These are phyloP conservation scores for Petrolisthes manimaculis DNA, from an alignment of 2,888 invertebrate species.

Conservation along the genomic window DNA sequence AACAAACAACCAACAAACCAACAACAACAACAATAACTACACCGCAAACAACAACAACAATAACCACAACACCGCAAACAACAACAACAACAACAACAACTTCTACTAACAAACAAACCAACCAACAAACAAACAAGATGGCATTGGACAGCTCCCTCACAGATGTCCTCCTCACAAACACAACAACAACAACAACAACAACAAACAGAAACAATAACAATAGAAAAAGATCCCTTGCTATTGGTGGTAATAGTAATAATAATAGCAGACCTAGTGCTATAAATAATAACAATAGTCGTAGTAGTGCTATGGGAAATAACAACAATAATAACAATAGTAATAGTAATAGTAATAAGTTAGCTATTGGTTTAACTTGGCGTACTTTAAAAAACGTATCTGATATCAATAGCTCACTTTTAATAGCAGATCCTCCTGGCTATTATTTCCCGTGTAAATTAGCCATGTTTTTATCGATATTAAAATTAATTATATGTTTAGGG, in stretches of 20 bases:
- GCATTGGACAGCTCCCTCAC: neutral
- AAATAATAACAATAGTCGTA: neutral
- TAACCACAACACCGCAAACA: no score
- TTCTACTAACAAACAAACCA: neutral
- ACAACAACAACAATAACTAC: no score
- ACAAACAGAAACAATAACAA: no score
- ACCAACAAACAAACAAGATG: neutral
- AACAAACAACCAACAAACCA: no score
- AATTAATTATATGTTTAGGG: conserved; percentile 45
- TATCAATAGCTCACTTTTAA: conserved; percentile 22
- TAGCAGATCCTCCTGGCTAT: conserved; percentile 36
- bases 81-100: no score
- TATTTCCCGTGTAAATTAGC: conserved; percentile 61
- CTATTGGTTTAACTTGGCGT: conserved; percentile 41
- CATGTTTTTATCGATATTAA: conserved; percentile 51
- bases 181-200: neutral
- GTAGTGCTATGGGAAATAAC: neutral
- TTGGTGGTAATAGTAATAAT: no score
- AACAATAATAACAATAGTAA: neutral
- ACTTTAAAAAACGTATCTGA: conserved; percentile 46
- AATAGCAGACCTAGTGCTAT: no score
- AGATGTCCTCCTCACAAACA: conserved; percentile 3
- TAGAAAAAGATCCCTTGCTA: no score
- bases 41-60: no score
- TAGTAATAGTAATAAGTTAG: neutral